These are phyloP conservation scores for Pardosa pseudoannulata DNA, from an alignment of 2,888 invertebrate genomes.

Conservation along the genomic window DNA sequence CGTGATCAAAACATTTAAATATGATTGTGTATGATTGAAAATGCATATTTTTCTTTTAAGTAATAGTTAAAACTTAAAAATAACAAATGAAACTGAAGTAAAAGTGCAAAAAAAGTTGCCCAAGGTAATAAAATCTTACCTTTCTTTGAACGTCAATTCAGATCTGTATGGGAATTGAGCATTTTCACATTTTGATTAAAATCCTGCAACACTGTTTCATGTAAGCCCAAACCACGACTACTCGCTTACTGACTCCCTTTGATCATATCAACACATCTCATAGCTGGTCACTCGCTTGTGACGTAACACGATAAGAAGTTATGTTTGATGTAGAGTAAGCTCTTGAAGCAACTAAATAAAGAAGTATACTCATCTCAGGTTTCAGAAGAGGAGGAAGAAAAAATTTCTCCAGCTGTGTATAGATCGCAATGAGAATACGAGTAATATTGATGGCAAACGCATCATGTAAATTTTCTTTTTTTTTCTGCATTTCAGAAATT, in stretches of 20 bases:
- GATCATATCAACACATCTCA: conserved; percentile 64
- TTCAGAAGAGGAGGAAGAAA: conserved; percentile 29
- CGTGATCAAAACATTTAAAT: too few relatives aligned
- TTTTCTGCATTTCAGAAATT: too few relatives aligned
- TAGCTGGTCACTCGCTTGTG: conserved; percentile 63
- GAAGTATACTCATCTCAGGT: conserved; percentile 44
- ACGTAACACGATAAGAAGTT: conserved; percentile 48
- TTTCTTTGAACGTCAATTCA: conserved; percentile 1
- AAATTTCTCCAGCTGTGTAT: conserved; percentile 31
- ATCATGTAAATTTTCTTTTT: neutral
- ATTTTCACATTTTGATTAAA: neutral
- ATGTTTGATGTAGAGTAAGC: conserved; percentile 24
- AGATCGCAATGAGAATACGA: conserved; percentile 32
- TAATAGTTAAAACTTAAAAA: too few relatives aligned
- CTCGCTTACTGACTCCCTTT: conserved; percentile 13
- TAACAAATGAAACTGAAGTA: neutral
- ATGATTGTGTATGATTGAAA: too few relatives aligned
- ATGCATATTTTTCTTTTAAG: too few relatives aligned
- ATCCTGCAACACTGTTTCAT: neutral
- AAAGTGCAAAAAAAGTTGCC: neutral
- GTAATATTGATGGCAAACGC: neutral
- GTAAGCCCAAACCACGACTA: neutral
- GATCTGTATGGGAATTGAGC: neutral
- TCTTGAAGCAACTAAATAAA: conserved; percentile 40
- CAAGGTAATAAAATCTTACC: neutral